phyloP scores from a whole-genome alignment of 2,797 vertebrate genomes.

The Mergus octosetaceus region DNA sequence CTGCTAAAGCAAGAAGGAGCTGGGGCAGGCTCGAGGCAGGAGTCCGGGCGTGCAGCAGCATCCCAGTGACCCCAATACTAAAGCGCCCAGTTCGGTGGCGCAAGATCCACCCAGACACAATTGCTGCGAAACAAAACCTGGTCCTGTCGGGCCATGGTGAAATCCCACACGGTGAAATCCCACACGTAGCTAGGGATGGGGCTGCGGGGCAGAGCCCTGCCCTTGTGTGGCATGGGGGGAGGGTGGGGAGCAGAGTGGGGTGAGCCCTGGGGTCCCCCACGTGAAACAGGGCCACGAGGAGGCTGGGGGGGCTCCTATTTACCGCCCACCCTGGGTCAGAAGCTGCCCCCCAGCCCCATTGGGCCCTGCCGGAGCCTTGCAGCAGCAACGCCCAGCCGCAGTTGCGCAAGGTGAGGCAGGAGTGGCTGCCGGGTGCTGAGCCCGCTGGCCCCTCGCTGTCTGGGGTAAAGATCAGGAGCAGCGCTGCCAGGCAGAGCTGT shows the following conservation, averaged over 20 bases:
- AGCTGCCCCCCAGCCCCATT: neutral
- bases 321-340: accelerated
- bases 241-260: neutral
- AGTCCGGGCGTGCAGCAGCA: accelerated
- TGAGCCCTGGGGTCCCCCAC: neutral
- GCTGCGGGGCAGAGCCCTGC: neutral
- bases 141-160: accelerated
- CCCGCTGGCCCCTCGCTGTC: neutral
- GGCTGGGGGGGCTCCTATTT: accelerated
- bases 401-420: neutral
- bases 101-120: neutral
- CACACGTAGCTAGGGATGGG: accelerated
- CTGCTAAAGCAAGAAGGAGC: neutral
- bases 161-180: accelerated
- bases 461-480: accelerated
- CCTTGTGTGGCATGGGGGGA: accelerated
- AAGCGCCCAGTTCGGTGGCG: neutral
- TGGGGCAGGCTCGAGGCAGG: neutral
- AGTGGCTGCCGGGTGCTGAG: accelerated
- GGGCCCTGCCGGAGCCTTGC: accelerated
- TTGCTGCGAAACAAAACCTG: neutral
- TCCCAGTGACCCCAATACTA: neutral
- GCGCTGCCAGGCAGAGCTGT: neutral
- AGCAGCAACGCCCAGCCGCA: accelerated
- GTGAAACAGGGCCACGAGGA: neutral